phyloP scores from a whole-genome alignment of 2,113 vertebrate species.

The Mus pahari region DNA sequence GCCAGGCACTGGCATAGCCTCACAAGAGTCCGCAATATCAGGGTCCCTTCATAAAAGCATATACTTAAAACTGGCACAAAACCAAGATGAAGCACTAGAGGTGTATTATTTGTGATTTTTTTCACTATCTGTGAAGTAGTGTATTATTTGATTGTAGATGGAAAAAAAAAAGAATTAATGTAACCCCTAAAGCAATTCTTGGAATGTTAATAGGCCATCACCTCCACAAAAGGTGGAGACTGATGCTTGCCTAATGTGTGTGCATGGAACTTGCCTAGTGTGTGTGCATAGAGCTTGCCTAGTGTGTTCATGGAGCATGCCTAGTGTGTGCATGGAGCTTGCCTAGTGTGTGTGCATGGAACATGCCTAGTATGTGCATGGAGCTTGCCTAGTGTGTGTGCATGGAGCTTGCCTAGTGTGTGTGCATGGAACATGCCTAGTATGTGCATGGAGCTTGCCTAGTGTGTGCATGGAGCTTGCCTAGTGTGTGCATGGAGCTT shows the following conservation, averaged over 20 bases:
- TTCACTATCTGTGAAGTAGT: background rate
- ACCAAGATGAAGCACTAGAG: background rate
- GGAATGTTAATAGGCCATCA: background rate
- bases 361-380: background rate
- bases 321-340: too few relatives aligned
- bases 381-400: too few relatives aligned
- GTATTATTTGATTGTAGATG: background rate
- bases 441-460: too few relatives aligned
- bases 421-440: too few relatives aligned
- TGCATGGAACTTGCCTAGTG: too few relatives aligned
- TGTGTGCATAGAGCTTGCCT: background rate
- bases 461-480: too few relatives aligned
- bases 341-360: too few relatives aligned
- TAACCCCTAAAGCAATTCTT: background rate
- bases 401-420: too few relatives aligned
- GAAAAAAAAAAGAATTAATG: background rate
- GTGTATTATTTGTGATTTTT: background rate
- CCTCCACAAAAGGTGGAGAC: background rate
- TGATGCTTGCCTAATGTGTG: background rate
- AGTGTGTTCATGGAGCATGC: accelerated
- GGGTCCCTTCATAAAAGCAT: background rate
- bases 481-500: background rate
- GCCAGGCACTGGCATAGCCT: too few relatives aligned
- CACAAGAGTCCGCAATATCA: too few relatives aligned
- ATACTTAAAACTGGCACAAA: background rate